These are phyloP conservation scores for Canis aureus DNA, from an alignment of 2,113 vertebrate genomes.

Conservation along the genomic window DNA sequence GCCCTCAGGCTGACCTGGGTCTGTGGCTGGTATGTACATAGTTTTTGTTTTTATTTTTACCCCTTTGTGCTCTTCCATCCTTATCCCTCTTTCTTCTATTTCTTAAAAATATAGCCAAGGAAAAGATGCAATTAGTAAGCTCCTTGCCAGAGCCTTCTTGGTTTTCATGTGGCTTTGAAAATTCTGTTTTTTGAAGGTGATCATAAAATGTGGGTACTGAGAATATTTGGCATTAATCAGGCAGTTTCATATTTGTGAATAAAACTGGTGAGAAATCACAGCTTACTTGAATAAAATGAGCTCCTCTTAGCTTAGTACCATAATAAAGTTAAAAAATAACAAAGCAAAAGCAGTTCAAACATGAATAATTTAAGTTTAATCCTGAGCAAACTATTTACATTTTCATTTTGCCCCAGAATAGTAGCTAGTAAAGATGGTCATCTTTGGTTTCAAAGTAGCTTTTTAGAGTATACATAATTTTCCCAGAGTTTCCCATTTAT, in stretches of 20 bases:
- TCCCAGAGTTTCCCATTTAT: neutral
- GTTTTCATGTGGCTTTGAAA: constrained; percentile 40
- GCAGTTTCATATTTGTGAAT: constrained; percentile 48
- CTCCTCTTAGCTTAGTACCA: neutral
- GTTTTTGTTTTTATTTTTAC: neutral
- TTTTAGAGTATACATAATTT: neutral
- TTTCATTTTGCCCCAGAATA: constrained; percentile 16
- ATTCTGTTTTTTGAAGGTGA: constrained; percentile 51
- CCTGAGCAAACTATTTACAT: neutral
- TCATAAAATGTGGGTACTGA: constrained; percentile 6
- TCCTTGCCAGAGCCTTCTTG: neutral
- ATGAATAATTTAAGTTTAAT: constrained; percentile 1
- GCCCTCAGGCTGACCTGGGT: neutral
- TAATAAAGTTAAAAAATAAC: neutral
- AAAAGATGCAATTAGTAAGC: neutral
- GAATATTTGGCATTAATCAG: constrained; percentile 21
- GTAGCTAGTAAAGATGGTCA: neutral
- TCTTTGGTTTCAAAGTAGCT: neutral
- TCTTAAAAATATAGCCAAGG: neutral
- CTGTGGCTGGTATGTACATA: neutral
- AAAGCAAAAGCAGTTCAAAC: neutral
- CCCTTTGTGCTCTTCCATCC: neutral
- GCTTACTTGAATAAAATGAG: constrained; percentile 23
- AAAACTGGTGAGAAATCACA: neutral
- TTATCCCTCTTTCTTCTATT: neutral